Conservation (phyloP, 2,888 invertebrate genomes). For the Merodon equestris region DNA sequence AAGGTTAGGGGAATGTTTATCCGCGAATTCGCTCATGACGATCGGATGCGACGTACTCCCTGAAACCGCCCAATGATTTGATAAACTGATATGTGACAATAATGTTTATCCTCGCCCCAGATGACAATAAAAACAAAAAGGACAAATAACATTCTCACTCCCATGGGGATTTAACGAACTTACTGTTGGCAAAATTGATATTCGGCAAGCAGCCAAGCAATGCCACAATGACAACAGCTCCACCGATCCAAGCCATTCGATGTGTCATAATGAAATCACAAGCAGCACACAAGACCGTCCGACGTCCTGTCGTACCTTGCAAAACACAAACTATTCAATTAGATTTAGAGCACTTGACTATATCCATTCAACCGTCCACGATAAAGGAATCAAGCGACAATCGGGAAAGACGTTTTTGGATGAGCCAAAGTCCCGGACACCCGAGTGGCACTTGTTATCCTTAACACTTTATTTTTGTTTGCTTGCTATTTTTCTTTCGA, state of each 20-base stretch:
- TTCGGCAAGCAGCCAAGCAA: slow-evolving; percentile 53
- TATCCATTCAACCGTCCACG: slow-evolving; percentile 6
- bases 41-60: not conserved
- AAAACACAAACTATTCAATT: no score
- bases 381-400: slow-evolving; percentile 45
- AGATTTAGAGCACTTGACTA: no score
- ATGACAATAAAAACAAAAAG: slow-evolving; percentile 3
- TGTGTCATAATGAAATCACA: slow-evolving; percentile 46
- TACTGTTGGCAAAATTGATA: slow-evolving; percentile 59
- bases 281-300: not conserved
- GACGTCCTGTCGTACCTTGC: no score
- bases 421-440: slow-evolving; percentile 16
- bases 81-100: not conserved
- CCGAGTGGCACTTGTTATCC: slow-evolving; percentile 36
- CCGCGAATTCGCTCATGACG: slow-evolving; percentile 5
- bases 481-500: slow-evolving; percentile 2
- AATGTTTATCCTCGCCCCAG: slow-evolving; percentile 22
- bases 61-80: no score
- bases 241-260: slow-evolving; percentile 36
- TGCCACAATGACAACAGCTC: slow-evolving; percentile 34
- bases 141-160: slow-evolving; percentile 1
- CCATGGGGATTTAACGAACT: slow-evolving; percentile 32
- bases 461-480: slow-evolving; percentile 6
- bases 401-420: slow-evolving; percentile 10
- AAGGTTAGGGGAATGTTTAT: slow-evolving; percentile 26